Evolutionary conservation across 2,888 invertebrate species (phyloP), one percentile per base, ranked within the genome.

Genomic region (Polymixis lichenea): DNA sequence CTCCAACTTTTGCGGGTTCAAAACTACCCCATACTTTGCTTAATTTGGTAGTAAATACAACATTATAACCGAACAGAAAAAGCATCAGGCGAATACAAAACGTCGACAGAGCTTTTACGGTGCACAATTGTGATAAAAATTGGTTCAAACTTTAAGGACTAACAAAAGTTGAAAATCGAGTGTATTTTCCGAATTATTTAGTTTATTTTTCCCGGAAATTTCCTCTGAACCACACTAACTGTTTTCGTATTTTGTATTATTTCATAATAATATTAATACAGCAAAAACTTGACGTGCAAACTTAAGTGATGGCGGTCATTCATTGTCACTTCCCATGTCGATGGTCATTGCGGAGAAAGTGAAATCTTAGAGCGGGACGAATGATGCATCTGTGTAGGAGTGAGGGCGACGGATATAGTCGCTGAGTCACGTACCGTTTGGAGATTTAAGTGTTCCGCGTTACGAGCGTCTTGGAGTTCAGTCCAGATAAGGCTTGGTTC

Each of bases 351-450:
- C 51, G 72, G 90, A 86, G 91, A 91, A 91, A 91, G 91, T 90
- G 83, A 88, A 84, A 89, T 90, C 84, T 85, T 73, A 78, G 80
- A 84, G 83, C 64, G 84, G 75, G 87, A 90, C 74, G 82, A 75
- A 71, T 78, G 75, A 80, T 75, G 75, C 62, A 82, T 78, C 78
- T 81, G 43, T 75, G 76, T 81, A 77, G 77, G 87, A 86, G 73
- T 74, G 82, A 91, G 83, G 74, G 88, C 85, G 87, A 89, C 17
- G 28, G 62, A 22, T 58, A 68, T 11, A 82, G 75, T 75, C 76
- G 75, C 80, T 90, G 89, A 90, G 90, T 90, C 93, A 92, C 84
- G 93, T 92, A 84, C 91, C 92, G 88, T 92, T 92, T 85, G 85
- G 74, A 87, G 90, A 91, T 92, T 90, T 91, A 90, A 90, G 88